phyloP scores from a whole-genome alignment of 2,113 vertebrate genomes.

The Sebastes schlegelii region DNA sequence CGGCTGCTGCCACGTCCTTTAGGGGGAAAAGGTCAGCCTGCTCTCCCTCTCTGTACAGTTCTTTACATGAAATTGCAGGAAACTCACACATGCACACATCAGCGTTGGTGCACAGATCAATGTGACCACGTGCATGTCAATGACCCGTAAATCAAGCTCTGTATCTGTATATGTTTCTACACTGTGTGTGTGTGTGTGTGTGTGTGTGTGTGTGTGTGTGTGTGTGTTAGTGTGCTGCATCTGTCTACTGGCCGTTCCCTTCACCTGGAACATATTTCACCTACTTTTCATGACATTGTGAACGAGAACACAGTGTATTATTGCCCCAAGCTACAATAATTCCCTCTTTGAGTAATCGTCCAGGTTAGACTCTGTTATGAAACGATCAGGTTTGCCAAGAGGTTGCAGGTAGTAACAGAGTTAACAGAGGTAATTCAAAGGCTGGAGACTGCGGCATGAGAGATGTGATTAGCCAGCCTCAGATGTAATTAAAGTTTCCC shows the following conservation, averaged over 20 bases:
- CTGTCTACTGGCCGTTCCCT: background rate
- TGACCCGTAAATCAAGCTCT: conserved; percentile 5
- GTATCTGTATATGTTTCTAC: background rate
- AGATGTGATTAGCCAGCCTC: conserved; percentile 43
- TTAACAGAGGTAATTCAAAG: conserved; percentile 1
- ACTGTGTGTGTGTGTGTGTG: background rate
- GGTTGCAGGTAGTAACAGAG: conserved; percentile 47
- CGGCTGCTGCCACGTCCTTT: conserved; percentile 44
- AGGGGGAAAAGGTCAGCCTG: conserved; percentile 57
- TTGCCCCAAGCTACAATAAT: conserved; percentile 46
- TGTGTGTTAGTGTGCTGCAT: background rate
- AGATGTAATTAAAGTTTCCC: conserved; percentile 63
- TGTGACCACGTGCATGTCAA: conserved; percentile 18
- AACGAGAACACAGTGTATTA: conserved; percentile 59
- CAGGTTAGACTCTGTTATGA: conserved; percentile 19
- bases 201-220: background rate
- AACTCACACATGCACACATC: background rate
- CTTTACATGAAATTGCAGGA: background rate
- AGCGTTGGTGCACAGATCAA: background rate
- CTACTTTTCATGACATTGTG: conserved; percentile 27
- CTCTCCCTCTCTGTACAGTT: conserved; percentile 32
- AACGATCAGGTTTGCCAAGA: conserved; percentile 42
- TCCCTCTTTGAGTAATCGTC: conserved; percentile 43
- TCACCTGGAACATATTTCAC: conserved; percentile 17
- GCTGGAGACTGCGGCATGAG: conserved; percentile 25